phyloP scores from a whole-genome alignment of 2,888 invertebrate genomes.

The Euphydryas editha region DNA sequence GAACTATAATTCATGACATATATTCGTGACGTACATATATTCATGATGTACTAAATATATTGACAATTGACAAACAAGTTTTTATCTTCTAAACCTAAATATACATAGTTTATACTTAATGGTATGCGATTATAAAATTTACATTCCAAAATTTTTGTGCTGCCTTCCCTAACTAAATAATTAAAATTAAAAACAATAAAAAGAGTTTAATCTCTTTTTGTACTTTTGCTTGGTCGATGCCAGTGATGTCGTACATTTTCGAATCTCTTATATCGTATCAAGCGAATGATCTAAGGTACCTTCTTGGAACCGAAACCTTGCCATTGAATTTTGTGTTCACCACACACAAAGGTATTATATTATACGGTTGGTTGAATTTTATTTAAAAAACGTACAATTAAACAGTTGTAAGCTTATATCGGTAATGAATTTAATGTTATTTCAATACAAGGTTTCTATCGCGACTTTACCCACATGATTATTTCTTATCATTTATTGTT shows the following conservation, averaged over 20 bases:
- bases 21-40: no score
- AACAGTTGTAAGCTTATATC: conserved; percentile 16
- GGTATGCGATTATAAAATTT: neutral
- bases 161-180: conserved; percentile 20
- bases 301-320: conserved; percentile 48
- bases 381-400: conserved; percentile 31
- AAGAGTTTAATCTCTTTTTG: conserved; percentile 29
- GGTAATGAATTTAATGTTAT: neutral
- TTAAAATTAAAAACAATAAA: conserved; percentile 28
- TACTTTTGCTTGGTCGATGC: conserved; percentile 19
- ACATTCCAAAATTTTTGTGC: conserved; percentile 7
- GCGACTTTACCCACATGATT: no score
- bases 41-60: no score
- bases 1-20: no score
- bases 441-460: neutral
- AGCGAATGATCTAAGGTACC: conserved; percentile 48
- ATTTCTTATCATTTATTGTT: no score
- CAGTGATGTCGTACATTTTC: conserved; percentile 31
- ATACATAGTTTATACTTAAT: neutral
- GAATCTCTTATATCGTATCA: conserved; percentile 46
- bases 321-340: conserved; percentile 43
- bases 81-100: no score
- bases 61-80: no score
- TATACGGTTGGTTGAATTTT: conserved; percentile 39
- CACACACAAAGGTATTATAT: conserved; percentile 35